Evolutionary conservation across 2,888 invertebrate species (phyloP).

Genomic region (Hirtodrosophila confusa): DNA sequence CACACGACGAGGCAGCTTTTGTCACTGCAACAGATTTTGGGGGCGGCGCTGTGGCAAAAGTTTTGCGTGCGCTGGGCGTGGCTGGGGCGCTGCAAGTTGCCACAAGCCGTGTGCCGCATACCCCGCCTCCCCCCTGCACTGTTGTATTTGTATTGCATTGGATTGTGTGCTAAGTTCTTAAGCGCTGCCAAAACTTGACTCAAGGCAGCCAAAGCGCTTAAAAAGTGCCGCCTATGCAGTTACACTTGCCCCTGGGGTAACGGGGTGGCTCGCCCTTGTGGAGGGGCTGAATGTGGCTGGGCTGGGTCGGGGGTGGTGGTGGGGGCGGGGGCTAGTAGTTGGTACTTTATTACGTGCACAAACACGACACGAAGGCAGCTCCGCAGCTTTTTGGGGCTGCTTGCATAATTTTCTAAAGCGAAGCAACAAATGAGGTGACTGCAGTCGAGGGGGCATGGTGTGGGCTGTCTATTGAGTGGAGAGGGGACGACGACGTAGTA

Average conservation of each 20-base stretch:
- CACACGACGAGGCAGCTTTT: constrained; percentile 48
- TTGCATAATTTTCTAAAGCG: constrained; percentile 66
- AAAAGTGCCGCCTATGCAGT: constrained; percentile 70
- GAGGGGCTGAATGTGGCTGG: background rate
- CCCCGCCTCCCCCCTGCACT: background rate
- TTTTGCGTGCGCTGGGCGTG: constrained; percentile 37
- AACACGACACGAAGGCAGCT: constrained; percentile 38
- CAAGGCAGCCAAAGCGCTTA: constrained; percentile 50
- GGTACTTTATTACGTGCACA: constrained; percentile 54
- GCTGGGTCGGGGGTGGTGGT: background rate
- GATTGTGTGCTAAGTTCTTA: constrained; percentile 68
- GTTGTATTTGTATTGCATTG: constrained; percentile 42
- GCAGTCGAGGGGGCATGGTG: background rate
- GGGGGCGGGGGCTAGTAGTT: background rate
- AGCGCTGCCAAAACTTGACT: constrained; percentile 72
- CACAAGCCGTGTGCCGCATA: constrained; percentile 1
- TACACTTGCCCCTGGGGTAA: constrained; percentile 16
- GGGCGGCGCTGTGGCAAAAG: constrained; percentile 32
- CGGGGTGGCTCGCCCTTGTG: background rate
- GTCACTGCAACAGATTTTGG: constrained; percentile 50
- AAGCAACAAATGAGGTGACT: constrained; percentile 61
- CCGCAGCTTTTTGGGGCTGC: constrained; percentile 38
- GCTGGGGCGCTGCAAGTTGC: constrained; percentile 18
- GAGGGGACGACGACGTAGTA: background rate
- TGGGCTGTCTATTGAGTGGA: background rate